Evolutionary conservation across 2,113 vertebrate genomes (phyloP), one percentile per base, ranked within the genome.

Genomic region (Toxostoma redivivum): DNA sequence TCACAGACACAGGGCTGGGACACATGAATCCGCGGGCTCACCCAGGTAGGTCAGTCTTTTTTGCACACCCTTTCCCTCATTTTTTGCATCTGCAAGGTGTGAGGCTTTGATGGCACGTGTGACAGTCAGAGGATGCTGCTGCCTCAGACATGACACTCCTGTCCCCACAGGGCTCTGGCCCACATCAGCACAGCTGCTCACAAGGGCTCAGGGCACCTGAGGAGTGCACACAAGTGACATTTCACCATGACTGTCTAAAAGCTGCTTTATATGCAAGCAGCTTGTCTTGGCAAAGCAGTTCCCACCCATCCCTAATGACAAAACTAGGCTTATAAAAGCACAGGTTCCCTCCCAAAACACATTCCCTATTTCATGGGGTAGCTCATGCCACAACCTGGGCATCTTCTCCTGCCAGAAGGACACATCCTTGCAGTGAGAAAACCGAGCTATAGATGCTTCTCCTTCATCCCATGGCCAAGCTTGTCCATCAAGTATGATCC

Each of bases 341-440:
- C 0, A 0, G 6, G 20, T 33, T 93, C 23, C 71, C n/a, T 83
- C 65, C 64, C 44, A 42, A 60, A 85, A 35, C 37, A 57, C 3
- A 0, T 5, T 3, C 13, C 19, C 40, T 7, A 0, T 54, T 88
- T 82, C 45, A 25, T 2, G 23, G 19, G 16, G 24, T 37, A 35
- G 57, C 25, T 64, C 58, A 14, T 33, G 30, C 11, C 38, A 44
- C 58, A 48, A 15, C 25, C 44, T 70, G 23, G 25, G 60, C 28
- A 37, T 53, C 38, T n/a, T 53, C 45, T 47, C 40, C 54, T 67
- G 38, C 9, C 7, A 1, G 44, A 17, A 82, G 22, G 7, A 15
- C 0, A 0, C 42, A 51, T 54, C 64, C 35, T 4, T 12, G 18
- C 6, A 24, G 31, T 6, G 19, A 35, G 30, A 37, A 57, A 71